Conservation (phyloP, 2,113 vertebrate species). For the Ellobius talpinus region DNA sequence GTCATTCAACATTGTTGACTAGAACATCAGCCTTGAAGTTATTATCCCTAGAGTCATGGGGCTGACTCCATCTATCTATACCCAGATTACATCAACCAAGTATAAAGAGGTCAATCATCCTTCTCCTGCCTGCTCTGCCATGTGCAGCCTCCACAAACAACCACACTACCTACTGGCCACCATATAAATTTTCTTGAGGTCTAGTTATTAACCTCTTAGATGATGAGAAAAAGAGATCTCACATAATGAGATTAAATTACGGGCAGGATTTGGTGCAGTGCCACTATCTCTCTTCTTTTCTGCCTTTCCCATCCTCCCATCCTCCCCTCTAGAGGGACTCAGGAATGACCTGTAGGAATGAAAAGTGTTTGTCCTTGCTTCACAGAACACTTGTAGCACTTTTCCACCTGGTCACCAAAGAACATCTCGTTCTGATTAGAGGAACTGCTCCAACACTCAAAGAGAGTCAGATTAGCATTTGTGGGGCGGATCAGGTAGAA, state of each 20-base stretch:
- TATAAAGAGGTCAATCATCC: constrained; percentile 16
- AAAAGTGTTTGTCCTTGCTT: constrained; percentile 97
- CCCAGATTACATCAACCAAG: constrained; percentile 24
- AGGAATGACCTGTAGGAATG: constrained; percentile 92
- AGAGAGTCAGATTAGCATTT: constrained; percentile 92
- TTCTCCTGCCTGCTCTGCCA: not conserved
- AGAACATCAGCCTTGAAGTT: constrained; percentile 25
- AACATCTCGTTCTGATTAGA: constrained; percentile 97
- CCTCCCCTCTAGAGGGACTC: not conserved
- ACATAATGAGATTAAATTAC: constrained; percentile 46
- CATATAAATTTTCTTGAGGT: constrained; percentile 26
- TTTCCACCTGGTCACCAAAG: constrained; percentile 96
- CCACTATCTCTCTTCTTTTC: constrained; percentile 28
- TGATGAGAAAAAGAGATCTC: constrained; percentile 34
- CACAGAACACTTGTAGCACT: constrained; percentile 95
- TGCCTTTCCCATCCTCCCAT: not conserved
- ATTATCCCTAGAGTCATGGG: not conserved
- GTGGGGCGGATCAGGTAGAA: constrained; percentile 96
- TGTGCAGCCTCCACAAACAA: not conserved
- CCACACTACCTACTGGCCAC: constrained; percentile 19
- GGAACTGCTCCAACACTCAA: constrained; percentile 96
- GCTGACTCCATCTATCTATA: not conserved
- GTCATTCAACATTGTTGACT: constrained; percentile 46
- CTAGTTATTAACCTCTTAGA: constrained; percentile 38
- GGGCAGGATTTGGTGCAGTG: not conserved